A percentile compares a stretch with the other conserved stretches of the same genome.
Evolutionary conservation across 2,888 invertebrate genomes (phyloP).

Genomic region (Anthrax anthrax): DNA sequence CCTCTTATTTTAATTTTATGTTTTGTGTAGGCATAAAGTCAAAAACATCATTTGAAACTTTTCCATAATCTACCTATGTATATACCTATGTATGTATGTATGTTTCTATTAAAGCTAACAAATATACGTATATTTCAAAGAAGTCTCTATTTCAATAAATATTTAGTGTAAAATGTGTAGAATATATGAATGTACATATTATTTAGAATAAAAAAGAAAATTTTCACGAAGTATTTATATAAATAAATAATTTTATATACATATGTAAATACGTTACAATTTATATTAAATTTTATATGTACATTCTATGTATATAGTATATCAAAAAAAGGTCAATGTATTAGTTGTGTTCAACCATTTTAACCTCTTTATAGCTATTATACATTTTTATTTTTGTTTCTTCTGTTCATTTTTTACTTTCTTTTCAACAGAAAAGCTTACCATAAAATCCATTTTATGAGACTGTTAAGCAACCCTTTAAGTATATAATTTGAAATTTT

Average conservation of each 20-base stretch:
- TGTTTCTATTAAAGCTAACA: background rate
- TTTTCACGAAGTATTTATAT: too few relatives aligned
- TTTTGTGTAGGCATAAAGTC: background rate
- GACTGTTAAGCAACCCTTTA: conserved; percentile 4
- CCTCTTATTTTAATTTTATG: background rate
- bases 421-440: background rate
- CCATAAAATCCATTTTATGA: conserved; percentile 2
- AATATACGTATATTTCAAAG: too few relatives aligned
- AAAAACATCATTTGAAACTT: background rate
- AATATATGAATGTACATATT: too few relatives aligned
- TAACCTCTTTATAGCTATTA: too few relatives aligned
- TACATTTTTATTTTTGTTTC: background rate
- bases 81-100: background rate
- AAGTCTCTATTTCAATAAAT: too few relatives aligned
- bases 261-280: too few relatives aligned
- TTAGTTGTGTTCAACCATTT: background rate
- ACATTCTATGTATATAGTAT: too few relatives aligned
- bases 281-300: too few relatives aligned
- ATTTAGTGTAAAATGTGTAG: too few relatives aligned
- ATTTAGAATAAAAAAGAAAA: too few relatives aligned
- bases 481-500: background rate
- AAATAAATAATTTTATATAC: too few relatives aligned
- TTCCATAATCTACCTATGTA: background rate
- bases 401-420: background rate
- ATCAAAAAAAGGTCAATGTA: too few relatives aligned